A percentile compares a stretch with the other conserved stretches of the same genome.
These are phyloP conservation scores for Triplophysa tibetana DNA, from an alignment of 2,113 vertebrate species.

Conservation along the genomic window DNA sequence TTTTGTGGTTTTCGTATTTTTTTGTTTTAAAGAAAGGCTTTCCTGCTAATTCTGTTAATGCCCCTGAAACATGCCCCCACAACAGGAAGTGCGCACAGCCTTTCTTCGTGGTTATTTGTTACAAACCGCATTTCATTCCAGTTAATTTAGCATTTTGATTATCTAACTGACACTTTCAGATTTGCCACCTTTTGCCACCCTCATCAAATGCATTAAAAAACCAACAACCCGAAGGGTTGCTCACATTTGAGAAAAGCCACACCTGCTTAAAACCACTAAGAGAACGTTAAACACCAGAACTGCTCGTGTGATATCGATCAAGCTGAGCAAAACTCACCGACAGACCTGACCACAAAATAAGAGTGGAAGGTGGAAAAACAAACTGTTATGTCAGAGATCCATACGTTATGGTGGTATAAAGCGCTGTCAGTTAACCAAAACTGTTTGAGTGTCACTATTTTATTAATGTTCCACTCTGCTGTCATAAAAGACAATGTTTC, in stretches of 20 bases:
- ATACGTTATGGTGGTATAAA: slow-evolving; percentile 19
- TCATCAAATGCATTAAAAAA: slow-evolving; percentile 63
- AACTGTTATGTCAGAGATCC: slow-evolving; percentile 53
- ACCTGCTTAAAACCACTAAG: slow-evolving; percentile 72
- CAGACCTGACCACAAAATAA: slow-evolving; percentile 53
- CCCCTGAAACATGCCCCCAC: slow-evolving; percentile 40
- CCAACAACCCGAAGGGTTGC: slow-evolving; percentile 25
- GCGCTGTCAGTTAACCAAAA: slow-evolving; percentile 14
- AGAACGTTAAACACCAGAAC: slow-evolving; percentile 68
- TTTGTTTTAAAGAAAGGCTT: slow-evolving; percentile 24
- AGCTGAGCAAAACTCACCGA: slow-evolving; percentile 40
- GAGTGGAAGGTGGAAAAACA: slow-evolving; percentile 47
- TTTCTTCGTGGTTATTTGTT: slow-evolving; percentile 54
- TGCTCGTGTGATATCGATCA: slow-evolving; percentile 62
- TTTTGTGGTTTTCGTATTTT: slow-evolving; percentile 18
- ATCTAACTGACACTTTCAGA: slow-evolving; percentile 63
- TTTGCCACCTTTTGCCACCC: slow-evolving; percentile 50
- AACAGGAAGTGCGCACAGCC: slow-evolving; percentile 16
- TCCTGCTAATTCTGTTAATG: slow-evolving; percentile 34
- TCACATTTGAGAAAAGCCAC: slow-evolving; percentile 57
- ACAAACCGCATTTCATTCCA: slow-evolving; percentile 57
- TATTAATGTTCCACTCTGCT: background rate
- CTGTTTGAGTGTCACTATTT: background rate
- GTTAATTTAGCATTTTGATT: slow-evolving; percentile 48
- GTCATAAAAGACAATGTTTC: slow-evolving; percentile 18